Evolutionary conservation across 2,888 invertebrate species (phyloP).

Genomic region (Erpobdella octoculata): DNA sequence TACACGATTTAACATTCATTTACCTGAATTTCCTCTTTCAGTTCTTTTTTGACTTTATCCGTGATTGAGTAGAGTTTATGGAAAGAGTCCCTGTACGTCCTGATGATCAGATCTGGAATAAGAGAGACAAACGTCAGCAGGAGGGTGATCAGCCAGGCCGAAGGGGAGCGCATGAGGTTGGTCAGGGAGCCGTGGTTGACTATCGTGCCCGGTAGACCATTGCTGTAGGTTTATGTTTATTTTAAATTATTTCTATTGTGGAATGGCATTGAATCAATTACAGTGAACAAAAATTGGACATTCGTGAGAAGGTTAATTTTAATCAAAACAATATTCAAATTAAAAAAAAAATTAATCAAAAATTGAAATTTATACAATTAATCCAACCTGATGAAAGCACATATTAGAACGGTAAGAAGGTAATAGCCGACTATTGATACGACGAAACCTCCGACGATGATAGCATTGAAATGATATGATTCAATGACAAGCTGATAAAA

Average conservation of each 20-base stretch:
- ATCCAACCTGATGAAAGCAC: neutral
- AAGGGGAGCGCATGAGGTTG: constrained; percentile 38
- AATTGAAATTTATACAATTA: neutral
- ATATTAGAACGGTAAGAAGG: constrained; percentile 38
- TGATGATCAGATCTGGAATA: constrained; percentile 45
- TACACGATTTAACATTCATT: no score
- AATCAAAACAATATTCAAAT: neutral
- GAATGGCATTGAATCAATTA: neutral
- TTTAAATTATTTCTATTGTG: no score
- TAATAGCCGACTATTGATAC: constrained; percentile 44
- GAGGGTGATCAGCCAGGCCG: constrained; percentile 44
- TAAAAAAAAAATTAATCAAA: neutral
- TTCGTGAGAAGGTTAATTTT: neutral
- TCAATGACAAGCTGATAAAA: constrained; percentile 43
- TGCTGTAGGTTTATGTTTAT: no score
- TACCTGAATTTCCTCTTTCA: neutral
- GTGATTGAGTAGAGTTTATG: neutral
- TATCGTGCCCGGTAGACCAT: constrained; percentile 13
- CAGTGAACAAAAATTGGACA: neutral
- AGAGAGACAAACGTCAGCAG: constrained; percentile 43
- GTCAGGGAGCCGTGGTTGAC: constrained; percentile 29
- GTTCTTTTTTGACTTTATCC: neutral
- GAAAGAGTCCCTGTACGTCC: constrained; percentile 38
- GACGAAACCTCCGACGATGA: constrained; percentile 42
- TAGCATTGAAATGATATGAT: constrained; percentile 45